These are phyloP conservation scores for Cerceris ruficornis DNA, from an alignment of 2,888 invertebrate species.

Conservation along the genomic window DNA sequence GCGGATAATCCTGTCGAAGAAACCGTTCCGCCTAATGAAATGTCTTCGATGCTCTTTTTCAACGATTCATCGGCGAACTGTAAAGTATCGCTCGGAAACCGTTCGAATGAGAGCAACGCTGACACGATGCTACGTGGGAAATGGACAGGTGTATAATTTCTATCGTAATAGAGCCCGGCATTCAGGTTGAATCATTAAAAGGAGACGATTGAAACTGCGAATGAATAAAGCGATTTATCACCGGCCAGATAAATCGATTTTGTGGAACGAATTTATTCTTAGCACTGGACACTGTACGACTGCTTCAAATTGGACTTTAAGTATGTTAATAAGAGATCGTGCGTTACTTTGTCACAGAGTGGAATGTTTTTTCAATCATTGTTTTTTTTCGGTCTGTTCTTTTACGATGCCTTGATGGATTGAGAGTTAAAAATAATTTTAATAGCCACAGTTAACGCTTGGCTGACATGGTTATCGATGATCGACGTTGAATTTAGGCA, in stretches of 20 bases:
- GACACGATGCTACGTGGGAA: constrained; percentile 9
- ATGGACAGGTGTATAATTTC: constrained; percentile 6
- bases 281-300: background rate
- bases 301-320: background rate
- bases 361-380: too few species aligned
- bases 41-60: background rate
- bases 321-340: constrained; percentile 5
- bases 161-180: background rate
- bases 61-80: background rate
- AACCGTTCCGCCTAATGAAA: constrained; percentile 17
- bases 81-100: constrained; percentile 1
- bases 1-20: constrained; percentile 23
- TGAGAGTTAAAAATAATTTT: too few species aligned
- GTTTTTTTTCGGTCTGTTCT: background rate
- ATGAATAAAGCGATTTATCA: constrained; percentile 11
- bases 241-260: constrained; percentile 1
- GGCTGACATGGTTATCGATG: too few species aligned
- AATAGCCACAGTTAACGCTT: too few species aligned
- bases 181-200: background rate
- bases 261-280: constrained; percentile 7
- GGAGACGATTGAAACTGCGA: background rate
- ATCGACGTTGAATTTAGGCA: too few species aligned
- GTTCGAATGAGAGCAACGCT: background rate
- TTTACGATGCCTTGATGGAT: too few species aligned
- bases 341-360: background rate